Evolutionary conservation across 1,140 invertebrate genomes (phyloP).

Genomic region (Bicyclus anynana): DNA sequence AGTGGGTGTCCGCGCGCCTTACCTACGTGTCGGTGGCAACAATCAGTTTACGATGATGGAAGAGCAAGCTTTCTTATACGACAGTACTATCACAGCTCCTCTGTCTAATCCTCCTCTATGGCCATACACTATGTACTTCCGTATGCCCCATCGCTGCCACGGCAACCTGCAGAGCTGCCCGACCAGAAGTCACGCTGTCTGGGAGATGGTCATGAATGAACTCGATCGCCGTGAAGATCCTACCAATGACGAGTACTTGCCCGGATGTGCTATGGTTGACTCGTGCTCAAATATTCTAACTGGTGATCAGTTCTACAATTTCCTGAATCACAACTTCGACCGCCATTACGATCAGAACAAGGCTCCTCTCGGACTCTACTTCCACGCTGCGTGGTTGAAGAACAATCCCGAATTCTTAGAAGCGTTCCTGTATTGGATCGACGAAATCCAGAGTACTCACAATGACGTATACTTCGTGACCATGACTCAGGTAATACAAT

Average conservation of each 20-base stretch:
- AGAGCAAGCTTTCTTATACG: constrained; percentile 96
- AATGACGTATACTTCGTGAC: constrained; percentile 98
- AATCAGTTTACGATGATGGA: constrained; percentile 99
- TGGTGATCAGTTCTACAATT: constrained; percentile 96
- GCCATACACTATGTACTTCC: constrained; percentile 98
- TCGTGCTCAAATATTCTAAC: constrained; percentile 96
- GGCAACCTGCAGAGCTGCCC: constrained; percentile 96
- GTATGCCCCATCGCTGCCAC: constrained; percentile 96
- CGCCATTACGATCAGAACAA: constrained; percentile 96
- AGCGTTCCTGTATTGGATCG: constrained; percentile 96
- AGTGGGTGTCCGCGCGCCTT: constrained; percentile 95
- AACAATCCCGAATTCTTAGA: constrained; percentile 96
- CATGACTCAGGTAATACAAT: constrained; percentile 98
- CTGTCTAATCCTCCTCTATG: constrained; percentile 95
- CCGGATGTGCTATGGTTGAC: constrained; percentile 97
- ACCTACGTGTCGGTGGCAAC: constrained; percentile 95
- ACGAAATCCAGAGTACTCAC: constrained; percentile 91
- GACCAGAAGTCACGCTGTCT: constrained; percentile 93
- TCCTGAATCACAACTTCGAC: constrained; percentile 97
- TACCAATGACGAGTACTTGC: constrained; percentile 92
- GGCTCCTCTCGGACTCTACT: constrained; percentile 94
- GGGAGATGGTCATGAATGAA: constrained; percentile 99
- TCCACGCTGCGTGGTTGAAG: constrained; percentile 97
- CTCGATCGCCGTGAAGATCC: constrained; percentile 95
- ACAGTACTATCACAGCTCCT: constrained; percentile 96